phyloP scores from a whole-genome alignment of 2,797 vertebrate genomes.

The Perodicticus potto region DNA sequence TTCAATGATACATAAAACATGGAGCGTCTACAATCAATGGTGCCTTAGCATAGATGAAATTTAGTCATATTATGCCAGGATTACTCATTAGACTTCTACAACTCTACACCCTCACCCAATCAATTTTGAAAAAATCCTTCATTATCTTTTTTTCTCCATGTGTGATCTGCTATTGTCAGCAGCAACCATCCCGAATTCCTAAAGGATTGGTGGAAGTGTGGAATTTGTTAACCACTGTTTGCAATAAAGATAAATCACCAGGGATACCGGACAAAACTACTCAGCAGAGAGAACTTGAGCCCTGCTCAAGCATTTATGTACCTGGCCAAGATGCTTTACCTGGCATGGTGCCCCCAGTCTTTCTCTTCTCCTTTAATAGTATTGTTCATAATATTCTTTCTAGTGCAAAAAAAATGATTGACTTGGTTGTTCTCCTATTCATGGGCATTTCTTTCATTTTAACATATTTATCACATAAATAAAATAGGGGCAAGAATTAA shows the following conservation, averaged over 20 bases:
- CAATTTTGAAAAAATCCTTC: not conserved
- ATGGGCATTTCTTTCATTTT: not conserved
- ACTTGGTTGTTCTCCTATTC: not conserved
- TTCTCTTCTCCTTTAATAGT: not conserved
- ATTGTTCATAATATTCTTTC: not conserved
- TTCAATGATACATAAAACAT: constrained; percentile 42
- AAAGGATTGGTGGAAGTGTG: not conserved
- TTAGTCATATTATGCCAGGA: not conserved
- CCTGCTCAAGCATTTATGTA: not conserved
- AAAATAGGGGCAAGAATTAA: not conserved
- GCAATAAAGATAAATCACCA: not conserved
- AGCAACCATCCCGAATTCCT: not conserved
- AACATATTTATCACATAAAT: not conserved
- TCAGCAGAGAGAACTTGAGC: not conserved
- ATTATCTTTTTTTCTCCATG: not conserved
- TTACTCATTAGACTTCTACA: not conserved
- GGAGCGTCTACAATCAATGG: not conserved
- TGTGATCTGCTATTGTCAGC: not conserved
- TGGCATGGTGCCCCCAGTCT: not conserved
- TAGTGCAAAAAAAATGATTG: not conserved
- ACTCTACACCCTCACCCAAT: not conserved
- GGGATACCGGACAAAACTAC: not conserved
- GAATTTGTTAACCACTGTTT: not conserved
- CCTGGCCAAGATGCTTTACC: no score
- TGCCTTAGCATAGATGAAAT: not conserved